Evolutionary conservation across 1,140 invertebrate genomes (phyloP), one percentile per base, ranked within the genome.

Genomic region (Sycophila sp.): DNA sequence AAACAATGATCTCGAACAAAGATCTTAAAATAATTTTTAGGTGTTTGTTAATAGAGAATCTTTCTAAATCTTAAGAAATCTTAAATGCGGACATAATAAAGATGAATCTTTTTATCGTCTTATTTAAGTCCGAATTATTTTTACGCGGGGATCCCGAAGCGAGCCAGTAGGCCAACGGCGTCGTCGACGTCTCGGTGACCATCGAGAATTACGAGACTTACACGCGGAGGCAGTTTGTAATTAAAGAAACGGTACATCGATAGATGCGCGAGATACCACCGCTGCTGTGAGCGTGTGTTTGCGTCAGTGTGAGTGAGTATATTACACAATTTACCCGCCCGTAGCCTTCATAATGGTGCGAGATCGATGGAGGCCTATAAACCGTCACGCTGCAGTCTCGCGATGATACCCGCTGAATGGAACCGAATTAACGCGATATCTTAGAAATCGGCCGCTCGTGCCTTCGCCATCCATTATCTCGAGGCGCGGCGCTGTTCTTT

Each of bases 181-280:
- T 6, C n/a, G 1, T 6, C 26, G 65, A 42, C 22, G 63, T 36
- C 65, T 26, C 13, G 30, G 38, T 68, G 55, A 60, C 42, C 17
- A 58, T 60, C 42, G 28, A 19, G 32, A 19, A 69, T 51, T 60
- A 60, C 56, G 40, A 69, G 45, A 45, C 34, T 53, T 38, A 62
- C 59, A 65, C 68, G n/a, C n/a, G 32, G 49, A 69, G 63, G 68
- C 67, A 71, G 26, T 77, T 75, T 75, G 66, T 77, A 79, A 79
- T 79, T 79, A 78, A 79, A 77, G 73, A 75, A 78, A 78, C 73
- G 73, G 66, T 78, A 78, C 72, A 73, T 58, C 73, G 76, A 78
- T 71, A 67, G 62, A 71, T 68, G 19, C 15, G 38, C 26, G 24
- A 73, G 75, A 79, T 76, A 73, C 38, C 34, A 30, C 49, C n/a